Percentiles rank a stretch among this genome's conserved stretches.
These are phyloP conservation scores for Lucinisca nassula DNA, from an alignment of 2,888 invertebrate species.

Conservation along the genomic window DNA sequence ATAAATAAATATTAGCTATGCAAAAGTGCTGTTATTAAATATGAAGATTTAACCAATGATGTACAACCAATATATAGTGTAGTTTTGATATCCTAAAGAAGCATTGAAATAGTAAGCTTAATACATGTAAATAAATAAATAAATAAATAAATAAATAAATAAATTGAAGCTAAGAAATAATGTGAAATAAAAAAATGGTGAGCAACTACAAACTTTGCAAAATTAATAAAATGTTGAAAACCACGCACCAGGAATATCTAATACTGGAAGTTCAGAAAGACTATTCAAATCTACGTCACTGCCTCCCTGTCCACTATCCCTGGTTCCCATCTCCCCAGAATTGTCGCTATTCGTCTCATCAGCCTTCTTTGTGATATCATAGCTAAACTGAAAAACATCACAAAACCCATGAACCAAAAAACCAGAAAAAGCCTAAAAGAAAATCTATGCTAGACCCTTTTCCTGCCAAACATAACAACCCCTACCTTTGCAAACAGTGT, in stretches of 20 bases:
- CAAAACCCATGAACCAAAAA: neutral
- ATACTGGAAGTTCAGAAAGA: slow-evolving; percentile 54
- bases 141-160: neutral
- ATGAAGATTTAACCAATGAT: no score
- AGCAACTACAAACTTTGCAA: neutral
- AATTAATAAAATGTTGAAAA: neutral
- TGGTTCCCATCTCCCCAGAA: slow-evolving; percentile 63
- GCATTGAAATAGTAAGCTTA: no score
- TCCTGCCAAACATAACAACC: no score
- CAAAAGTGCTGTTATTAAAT: no score
- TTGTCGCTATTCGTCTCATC: slow-evolving; percentile 67
- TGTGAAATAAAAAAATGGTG: neutral
- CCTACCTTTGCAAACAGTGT: no score
- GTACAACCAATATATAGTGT: no score
- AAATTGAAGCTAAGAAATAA: neutral
- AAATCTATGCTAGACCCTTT: no score
- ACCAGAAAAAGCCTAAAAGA: neutral
- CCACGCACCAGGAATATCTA: slow-evolving; percentile 50
- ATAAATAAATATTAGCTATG: no score
- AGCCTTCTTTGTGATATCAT: slow-evolving; percentile 39
- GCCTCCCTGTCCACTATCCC: slow-evolving; percentile 71
- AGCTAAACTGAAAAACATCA: slow-evolving; percentile 41
- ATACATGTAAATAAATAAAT: no score
- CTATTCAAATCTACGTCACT: slow-evolving; percentile 69
- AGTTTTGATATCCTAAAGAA: no score